These are phyloP conservation scores for Ormyrus rosae DNA, from an alignment of 2,888 invertebrate species.

Conservation along the genomic window DNA sequence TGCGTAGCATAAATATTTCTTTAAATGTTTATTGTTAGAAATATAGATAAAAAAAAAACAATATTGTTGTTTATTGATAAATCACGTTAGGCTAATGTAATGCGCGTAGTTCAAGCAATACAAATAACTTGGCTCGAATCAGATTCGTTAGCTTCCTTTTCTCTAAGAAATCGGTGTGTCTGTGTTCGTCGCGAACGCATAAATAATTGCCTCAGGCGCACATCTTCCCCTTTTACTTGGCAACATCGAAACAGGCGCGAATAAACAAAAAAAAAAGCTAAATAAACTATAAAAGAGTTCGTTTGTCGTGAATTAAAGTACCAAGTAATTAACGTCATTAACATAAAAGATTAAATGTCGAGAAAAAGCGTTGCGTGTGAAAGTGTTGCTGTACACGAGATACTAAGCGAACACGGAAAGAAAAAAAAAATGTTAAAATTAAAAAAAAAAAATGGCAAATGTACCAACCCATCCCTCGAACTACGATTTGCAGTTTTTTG, in stretches of 20 bases:
- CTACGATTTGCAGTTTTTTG: slow-evolving; percentile 45
- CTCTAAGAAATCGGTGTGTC: slow-evolving; percentile 21
- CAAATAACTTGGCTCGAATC: slow-evolving; percentile 32
- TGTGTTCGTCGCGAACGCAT: neutral
- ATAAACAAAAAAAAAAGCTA: slow-evolving; percentile 29
- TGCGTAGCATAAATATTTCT: slow-evolving; percentile 43
- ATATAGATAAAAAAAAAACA: slow-evolving; percentile 34
- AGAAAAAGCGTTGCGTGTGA: slow-evolving; percentile 26
- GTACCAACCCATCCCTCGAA: slow-evolving; percentile 19
- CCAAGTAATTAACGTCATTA: slow-evolving; percentile 52
- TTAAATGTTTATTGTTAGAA: slow-evolving; percentile 52
- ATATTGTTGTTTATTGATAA: slow-evolving; percentile 47
- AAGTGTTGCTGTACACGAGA: slow-evolving; percentile 36
- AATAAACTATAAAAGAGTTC: slow-evolving; percentile 42
- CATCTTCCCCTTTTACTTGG: slow-evolving; percentile 51
- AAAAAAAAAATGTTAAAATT: slow-evolving; percentile 8
- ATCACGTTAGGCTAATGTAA: slow-evolving; percentile 42
- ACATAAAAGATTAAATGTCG: slow-evolving; percentile 41
- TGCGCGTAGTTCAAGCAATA: slow-evolving; percentile 42
- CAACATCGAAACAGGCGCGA: slow-evolving; percentile 43
- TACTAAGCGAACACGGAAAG: slow-evolving; percentile 47
- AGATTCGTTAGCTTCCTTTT: slow-evolving; percentile 30
- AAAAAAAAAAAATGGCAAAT: slow-evolving; percentile 28
- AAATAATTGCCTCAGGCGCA: slow-evolving; percentile 15
- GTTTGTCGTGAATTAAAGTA: slow-evolving; percentile 48